Evolutionary conservation across 1,140 invertebrate genomes (phyloP), one percentile per base, ranked within the genome.

Genomic region (Tetraneura akinire): DNA sequence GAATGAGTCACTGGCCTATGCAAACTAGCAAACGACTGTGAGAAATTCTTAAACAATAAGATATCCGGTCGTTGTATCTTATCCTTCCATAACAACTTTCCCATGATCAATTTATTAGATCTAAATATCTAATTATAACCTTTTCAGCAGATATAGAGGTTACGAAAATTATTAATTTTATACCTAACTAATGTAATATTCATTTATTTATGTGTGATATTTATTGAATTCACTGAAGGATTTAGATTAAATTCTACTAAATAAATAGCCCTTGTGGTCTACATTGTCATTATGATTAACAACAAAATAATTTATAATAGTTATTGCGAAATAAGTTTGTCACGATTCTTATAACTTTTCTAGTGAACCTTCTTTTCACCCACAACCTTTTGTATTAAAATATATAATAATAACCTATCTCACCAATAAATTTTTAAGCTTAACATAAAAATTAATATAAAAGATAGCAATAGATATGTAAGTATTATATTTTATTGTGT

Each of bases 11-110:
- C 74, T 78, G 37, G 37, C 53, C 53, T 76, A 76, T 60, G 32
- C 71, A 60, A n/a, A n/a, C n/a, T n/a, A n/a, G 8, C 32, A 37
- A 23, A 45, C 53, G n/a, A 60, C 37, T 78, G 53, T 78, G 74
- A 78, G 74, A 78, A 60, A 47, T 60, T 60, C 45, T 47, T n/a
- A 57, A 78, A 78, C 74, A 78, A 78, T 78, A 78, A 57, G 37
- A 62, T 78, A 78, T 78, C 74, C 74, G 74, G 74, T 78, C 18
- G 74, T 78, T 78, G 60, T 60, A n/a, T 78, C 26, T 32, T 37
- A 32, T 45, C 23, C 55, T 78, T 78, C 32, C 37, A 74, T 18
- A 47, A 78, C 23, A 10, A 60, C 55, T 76, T 78, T 78, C 74
- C 74, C 74, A 78, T 78, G 49, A 60, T 62, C 37, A 62, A 62